Conservation (phyloP, 2,113 vertebrate species). For the Pangasianodon gigas region DNA sequence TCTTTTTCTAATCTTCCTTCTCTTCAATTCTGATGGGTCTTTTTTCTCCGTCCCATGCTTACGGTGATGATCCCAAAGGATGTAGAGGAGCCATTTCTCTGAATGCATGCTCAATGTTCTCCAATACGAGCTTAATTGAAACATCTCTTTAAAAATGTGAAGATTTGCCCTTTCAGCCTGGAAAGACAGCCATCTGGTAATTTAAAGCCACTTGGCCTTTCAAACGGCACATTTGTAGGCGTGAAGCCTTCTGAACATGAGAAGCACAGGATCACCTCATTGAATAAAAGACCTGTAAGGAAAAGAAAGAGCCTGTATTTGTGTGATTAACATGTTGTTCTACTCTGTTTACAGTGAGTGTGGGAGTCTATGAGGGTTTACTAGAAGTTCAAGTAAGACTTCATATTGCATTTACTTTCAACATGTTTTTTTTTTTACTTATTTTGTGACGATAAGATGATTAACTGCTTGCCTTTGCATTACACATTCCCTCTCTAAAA, state of each 20-base stretch:
- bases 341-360: neutral
- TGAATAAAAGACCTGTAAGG: conserved; percentile 34
- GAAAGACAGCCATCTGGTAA: conserved; percentile 60
- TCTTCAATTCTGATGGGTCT: neutral
- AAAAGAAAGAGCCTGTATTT: neutral
- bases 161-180: conserved; percentile 56
- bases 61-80: conserved; percentile 24
- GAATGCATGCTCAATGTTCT: conserved; percentile 42
- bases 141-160: conserved; percentile 65
- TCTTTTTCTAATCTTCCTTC: conserved; percentile 23
- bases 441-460: neutral
- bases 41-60: neutral
- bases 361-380: neutral
- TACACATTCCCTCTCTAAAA: neutral
- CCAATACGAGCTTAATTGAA: conserved; percentile 63
- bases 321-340: neutral
- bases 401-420: neutral
- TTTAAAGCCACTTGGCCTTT: conserved; percentile 66
- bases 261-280: conserved; percentile 49
- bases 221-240: conserved; percentile 52
- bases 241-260: conserved; percentile 41
- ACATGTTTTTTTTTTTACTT: neutral
- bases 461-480: neutral
- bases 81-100: conserved; percentile 42
- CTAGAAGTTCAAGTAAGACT: neutral